These are phyloP conservation scores for Venturia canescens DNA, from an alignment of 1,140 invertebrate genomes.

Conservation along the genomic window DNA sequence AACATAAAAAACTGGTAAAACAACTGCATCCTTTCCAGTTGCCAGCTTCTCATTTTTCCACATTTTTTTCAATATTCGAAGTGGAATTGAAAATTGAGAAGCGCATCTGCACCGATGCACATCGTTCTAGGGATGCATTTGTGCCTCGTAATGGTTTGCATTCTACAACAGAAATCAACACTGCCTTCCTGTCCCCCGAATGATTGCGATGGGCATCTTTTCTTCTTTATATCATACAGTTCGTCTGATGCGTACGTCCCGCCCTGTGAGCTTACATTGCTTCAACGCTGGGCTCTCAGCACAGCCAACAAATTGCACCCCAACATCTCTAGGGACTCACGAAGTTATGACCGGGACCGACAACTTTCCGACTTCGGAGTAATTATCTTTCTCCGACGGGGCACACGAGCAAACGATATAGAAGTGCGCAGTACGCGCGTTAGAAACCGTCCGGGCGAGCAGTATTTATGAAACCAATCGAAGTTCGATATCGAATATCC, in stretches of 20 bases:
- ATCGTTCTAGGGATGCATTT: conserved; percentile 65
- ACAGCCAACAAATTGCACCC: conserved; percentile 69
- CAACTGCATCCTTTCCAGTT: too few species aligned
- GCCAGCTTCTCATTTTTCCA: too few species aligned
- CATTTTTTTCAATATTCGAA: too few species aligned
- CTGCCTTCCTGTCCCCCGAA: conserved; percentile 59
- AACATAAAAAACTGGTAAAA: too few species aligned
- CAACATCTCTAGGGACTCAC: conserved; percentile 63
- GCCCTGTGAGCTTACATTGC: conserved; percentile 28
- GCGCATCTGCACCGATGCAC: conserved; percentile 52
- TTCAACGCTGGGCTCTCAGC: conserved; percentile 35
- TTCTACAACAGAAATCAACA: conserved; percentile 58
- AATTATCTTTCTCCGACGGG: conserved; percentile 70
- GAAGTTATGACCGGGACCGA: conserved; percentile 70
- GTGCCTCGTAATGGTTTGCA: conserved; percentile 57
- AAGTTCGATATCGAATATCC: conserved; percentile 44
- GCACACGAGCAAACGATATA: conserved; percentile 43
- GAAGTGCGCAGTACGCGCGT: conserved; percentile 9
- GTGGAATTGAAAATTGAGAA: not conserved
- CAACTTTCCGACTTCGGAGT: conserved; percentile 69
- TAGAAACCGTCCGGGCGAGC: conserved; percentile 39
- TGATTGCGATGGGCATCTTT: conserved; percentile 66
- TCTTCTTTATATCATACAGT: conserved; percentile 46
- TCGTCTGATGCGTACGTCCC: conserved; percentile 19
- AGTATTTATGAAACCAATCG: conserved; percentile 50